Conservation (phyloP, 2,888 invertebrate genomes). For the Girardia tigrina region DNA sequence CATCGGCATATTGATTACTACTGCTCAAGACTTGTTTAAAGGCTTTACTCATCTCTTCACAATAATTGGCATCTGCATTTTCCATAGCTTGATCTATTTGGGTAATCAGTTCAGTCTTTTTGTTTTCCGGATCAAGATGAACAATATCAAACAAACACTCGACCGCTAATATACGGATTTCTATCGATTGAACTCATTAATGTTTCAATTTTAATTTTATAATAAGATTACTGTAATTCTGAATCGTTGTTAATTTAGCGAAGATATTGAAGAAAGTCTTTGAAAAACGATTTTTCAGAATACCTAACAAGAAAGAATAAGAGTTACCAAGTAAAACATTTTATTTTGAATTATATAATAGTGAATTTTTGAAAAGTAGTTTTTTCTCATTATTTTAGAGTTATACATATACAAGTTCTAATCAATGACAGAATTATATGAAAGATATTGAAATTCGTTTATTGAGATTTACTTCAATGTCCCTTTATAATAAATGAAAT, state of each 20-base stretch:
- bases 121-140: neutral
- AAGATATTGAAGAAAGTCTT: neutral
- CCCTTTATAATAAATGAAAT: too few relatives aligned
- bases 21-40: neutral
- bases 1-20: neutral
- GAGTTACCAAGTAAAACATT: too few relatives aligned
- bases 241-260: neutral
- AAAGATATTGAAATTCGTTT: too few relatives aligned
- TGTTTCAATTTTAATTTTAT: too few relatives aligned
- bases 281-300: neutral
- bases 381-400: too few relatives aligned
- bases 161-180: neutral
- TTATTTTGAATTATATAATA: too few relatives aligned
- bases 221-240: neutral
- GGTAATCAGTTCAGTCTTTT: conserved; percentile 1
- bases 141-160: conserved; percentile 23
- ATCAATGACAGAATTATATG: too few relatives aligned
- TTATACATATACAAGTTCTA: too few relatives aligned
- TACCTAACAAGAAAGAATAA: too few relatives aligned
- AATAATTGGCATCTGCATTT: neutral
- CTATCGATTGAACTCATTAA: neutral
- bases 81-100: conserved; percentile 4
- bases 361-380: too few relatives aligned
- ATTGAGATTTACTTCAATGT: too few relatives aligned
- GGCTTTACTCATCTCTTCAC: neutral